Conservation (phyloP, 2,113 vertebrate species). For the Malurus melanocephalus region DNA sequence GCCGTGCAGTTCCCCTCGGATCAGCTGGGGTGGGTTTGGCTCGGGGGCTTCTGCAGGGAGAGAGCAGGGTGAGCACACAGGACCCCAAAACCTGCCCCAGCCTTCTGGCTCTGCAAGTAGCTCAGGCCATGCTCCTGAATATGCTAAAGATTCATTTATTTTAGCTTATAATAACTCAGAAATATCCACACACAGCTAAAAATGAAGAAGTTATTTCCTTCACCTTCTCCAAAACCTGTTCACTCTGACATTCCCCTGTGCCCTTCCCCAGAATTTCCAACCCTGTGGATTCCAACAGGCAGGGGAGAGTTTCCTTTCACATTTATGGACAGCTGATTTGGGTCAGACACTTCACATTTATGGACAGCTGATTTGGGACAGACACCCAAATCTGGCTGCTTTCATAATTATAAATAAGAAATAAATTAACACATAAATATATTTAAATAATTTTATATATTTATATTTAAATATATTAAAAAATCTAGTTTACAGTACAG, state of each 20-base stretch:
- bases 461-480: too few species aligned
- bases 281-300: background rate
- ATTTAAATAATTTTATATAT: too few species aligned
- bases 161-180: background rate
- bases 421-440: too few species aligned
- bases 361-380: too few species aligned
- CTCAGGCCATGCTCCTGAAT: background rate
- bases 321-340: too few species aligned
- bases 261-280: background rate
- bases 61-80: accelerated
- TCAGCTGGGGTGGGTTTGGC: accelerated
- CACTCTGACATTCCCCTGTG: background rate
- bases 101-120: background rate
- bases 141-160: background rate
- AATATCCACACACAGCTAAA: background rate
- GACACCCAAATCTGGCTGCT: background rate
- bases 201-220: background rate
- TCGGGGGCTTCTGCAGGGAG: background rate
- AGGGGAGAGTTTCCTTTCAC: background rate
- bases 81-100: background rate
- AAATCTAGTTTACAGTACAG: too few species aligned
- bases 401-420: background rate
- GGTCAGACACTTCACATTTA: too few species aligned
- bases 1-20: background rate
- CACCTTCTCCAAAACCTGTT: background rate